These are phyloP conservation scores for Eilema caniola DNA, from an alignment of 2,888 invertebrate genomes.

Conservation along the genomic window DNA sequence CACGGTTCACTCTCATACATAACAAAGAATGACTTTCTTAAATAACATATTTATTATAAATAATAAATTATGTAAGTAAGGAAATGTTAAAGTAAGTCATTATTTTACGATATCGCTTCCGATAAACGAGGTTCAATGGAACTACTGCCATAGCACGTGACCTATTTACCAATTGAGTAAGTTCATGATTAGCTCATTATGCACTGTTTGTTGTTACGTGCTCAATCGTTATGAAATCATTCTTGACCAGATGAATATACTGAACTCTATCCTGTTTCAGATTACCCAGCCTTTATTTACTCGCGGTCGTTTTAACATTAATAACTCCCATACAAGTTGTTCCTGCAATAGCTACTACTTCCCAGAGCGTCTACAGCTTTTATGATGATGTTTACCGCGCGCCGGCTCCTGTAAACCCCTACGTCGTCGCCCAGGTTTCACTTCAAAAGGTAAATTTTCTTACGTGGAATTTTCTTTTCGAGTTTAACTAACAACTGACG, in stretches of 20 bases:
- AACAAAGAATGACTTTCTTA: too few relatives aligned
- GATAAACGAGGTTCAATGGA: constrained; percentile 42
- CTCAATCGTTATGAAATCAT: constrained; percentile 27
- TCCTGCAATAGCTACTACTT: constrained; percentile 63
- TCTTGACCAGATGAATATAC: constrained; percentile 55
- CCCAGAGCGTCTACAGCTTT: constrained; percentile 69
- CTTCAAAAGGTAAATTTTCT: constrained; percentile 66
- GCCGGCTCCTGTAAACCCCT: constrained; percentile 48
- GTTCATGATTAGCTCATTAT: constrained; percentile 20
- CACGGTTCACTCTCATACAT: too few relatives aligned
- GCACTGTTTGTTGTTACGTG: constrained; percentile 8
- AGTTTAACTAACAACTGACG: constrained; percentile 41
- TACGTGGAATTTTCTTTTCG: constrained; percentile 44
- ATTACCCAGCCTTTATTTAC: constrained; percentile 72
- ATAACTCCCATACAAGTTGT: constrained; percentile 77
- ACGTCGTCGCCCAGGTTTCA: constrained; percentile 53
- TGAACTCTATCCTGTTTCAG: constrained; percentile 57
- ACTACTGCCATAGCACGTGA: constrained; percentile 27
- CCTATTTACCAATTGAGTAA: constrained; percentile 11
- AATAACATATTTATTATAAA: neutral
- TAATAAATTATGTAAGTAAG: neutral
- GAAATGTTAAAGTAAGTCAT: neutral
- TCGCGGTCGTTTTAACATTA: constrained; percentile 79
- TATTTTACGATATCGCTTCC: constrained; percentile 27
- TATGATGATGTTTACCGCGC: constrained; percentile 79